Base-by-base conservation (phyloP, 2,888 invertebrate species). In the Caenorhabditis sinica region DNA sequence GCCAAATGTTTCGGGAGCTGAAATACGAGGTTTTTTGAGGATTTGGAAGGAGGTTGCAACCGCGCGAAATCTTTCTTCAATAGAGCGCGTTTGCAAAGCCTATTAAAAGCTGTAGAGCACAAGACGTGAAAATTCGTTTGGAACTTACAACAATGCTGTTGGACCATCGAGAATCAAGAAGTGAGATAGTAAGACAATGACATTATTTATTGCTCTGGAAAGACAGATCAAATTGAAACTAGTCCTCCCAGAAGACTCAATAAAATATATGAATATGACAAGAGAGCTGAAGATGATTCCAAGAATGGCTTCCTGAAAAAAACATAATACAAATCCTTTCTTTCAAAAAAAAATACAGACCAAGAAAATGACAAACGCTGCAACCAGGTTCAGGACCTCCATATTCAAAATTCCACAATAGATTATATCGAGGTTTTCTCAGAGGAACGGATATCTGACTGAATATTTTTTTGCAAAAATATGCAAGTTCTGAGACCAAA, bases 181-280 rank as follows among this genome's bases (percentile, higher is more conserved):
- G n/a, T 76, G 45, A 25, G 68, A 58, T 0, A 45, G 6, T 1
- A 76, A 40, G 8, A 76, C 76, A 13, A 69, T 11, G 5, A 76
- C 69, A n/a, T 76, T 76, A 33, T 76, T 76, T 17, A 76, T 28
- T 1, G 76, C 68, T 17, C 76, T 58, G 5, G 76, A 36, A 9
- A 76, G 36, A 20, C 76, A 76, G 0, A 76, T 76, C 40, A 76
- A 23, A 17, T 68, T 66, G 51, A 76, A 76, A 36, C 76, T 76
- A 0, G 76, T 68, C 23, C 30, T 68, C 17, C 60, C 76, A 6
- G 60, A 49, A 23, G 23, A 61, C 4, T 45, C 66, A 23, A 17
- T 5, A 51, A 76, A 68, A n/a, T 40, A 60, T 0, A 76, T 28
- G 13, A 28, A 61, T 20, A 76, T 61, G 2, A 76, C 45, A 28